A percentile compares a stretch with the other conserved stretches of the same genome.
Evolutionary conservation across 1,140 invertebrate species (phyloP).

Genomic region (Leptinotarsa texana): DNA sequence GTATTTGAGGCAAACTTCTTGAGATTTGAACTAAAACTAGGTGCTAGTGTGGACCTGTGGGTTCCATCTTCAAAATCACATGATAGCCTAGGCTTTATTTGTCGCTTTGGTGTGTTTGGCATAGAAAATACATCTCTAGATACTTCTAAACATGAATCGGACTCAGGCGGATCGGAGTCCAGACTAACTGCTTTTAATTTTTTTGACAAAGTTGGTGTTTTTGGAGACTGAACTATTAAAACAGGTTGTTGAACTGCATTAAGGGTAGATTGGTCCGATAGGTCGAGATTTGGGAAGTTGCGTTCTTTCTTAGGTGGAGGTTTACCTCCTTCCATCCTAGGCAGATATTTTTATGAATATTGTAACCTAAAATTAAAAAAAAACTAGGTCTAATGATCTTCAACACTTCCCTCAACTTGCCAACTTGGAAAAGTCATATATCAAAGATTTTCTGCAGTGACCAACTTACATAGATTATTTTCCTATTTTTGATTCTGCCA

Average conservation of each 20-base stretch:
- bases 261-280: constrained; percentile 38
- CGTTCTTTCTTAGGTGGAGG: constrained; percentile 44
- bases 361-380: not conserved
- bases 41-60: constrained; percentile 40
- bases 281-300: constrained; percentile 48
- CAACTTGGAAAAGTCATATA: not conserved
- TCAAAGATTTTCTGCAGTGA: not conserved
- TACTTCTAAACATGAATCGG: constrained; percentile 44
- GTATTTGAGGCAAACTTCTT: constrained; percentile 54
- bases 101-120: constrained; percentile 55
- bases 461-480: not conserved
- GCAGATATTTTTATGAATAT: not conserved
- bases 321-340: constrained; percentile 9
- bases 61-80: constrained; percentile 47
- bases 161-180: constrained; percentile 51
- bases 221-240: constrained; percentile 53
- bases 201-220: constrained; percentile 53
- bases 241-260: constrained; percentile 44
- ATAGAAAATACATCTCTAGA: constrained; percentile 53
- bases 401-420: not conserved
- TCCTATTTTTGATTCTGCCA: constrained; percentile 20
- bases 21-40: constrained; percentile 49
- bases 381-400: not conserved
- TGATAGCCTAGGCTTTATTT: constrained; percentile 46
- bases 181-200: constrained; percentile 55